Conservation (phyloP, 2,113 vertebrate genomes). For the Platysteira castanea region DNA sequence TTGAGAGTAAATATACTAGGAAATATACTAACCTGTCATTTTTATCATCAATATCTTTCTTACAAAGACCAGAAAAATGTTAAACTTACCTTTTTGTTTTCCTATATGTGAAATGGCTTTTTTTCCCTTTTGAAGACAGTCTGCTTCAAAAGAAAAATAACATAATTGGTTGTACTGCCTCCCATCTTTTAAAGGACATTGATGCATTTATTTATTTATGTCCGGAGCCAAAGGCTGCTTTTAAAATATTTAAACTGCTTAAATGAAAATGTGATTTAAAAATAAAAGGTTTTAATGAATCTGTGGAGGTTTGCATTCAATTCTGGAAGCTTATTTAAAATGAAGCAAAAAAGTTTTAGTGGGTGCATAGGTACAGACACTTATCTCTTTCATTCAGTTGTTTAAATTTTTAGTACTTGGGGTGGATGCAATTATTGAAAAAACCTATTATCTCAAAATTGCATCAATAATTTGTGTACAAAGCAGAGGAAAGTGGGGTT, state of each 20-base stretch:
- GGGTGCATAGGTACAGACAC: background rate
- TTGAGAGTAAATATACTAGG: constrained; percentile 33
- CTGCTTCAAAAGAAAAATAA: constrained; percentile 2
- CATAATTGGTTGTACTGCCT: background rate
- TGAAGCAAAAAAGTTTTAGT: background rate
- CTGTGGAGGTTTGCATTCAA: background rate
- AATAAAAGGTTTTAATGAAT: constrained; percentile 36
- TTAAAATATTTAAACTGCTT: constrained; percentile 64
- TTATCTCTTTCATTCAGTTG: background rate
- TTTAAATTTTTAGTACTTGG: background rate
- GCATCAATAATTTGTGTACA: background rate
- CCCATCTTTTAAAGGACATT: constrained; percentile 37
- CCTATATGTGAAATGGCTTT: constrained; percentile 10
- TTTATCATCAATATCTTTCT: constrained; percentile 47
- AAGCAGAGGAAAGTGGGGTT: background rate
- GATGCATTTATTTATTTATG: constrained; percentile 37
- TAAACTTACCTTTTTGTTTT: constrained; percentile 37
- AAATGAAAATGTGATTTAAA: constrained; percentile 42
- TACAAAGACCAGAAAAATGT: constrained; percentile 7
- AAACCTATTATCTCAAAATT: background rate
- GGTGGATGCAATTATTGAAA: background rate
- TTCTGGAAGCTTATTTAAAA: background rate
- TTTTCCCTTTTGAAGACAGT: background rate
- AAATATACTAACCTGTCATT: constrained; percentile 59
- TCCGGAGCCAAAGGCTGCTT: background rate